These are phyloP conservation scores for Cydia amplana DNA, from an alignment of 1,140 invertebrate species.

Conservation along the genomic window DNA sequence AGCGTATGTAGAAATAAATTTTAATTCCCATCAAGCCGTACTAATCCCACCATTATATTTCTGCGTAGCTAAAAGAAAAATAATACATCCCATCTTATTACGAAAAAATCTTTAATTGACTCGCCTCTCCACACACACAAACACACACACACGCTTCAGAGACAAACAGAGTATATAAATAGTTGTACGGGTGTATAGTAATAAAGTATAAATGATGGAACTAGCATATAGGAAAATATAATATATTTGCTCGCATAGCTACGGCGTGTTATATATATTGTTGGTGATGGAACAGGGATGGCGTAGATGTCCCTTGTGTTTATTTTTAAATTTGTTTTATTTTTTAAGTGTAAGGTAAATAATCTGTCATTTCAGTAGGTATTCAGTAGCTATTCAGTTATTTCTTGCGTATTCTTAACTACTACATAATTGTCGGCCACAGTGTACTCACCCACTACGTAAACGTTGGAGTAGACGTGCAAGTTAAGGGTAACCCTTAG, in stretches of 20 bases:
- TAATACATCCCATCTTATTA: conserved; percentile 64
- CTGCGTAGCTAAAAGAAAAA: conserved; percentile 29
- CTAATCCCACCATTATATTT: conserved; percentile 1
- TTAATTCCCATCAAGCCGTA: not conserved
- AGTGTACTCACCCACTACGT: no score
- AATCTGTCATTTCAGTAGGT: no score
- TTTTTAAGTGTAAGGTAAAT: not conserved
- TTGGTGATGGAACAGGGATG: conserved; percentile 57
- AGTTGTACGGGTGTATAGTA: conserved; percentile 72
- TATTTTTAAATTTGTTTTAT: conserved; percentile 29
- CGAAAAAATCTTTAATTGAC: conserved; percentile 74
- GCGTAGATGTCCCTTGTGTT: conserved; percentile 45
- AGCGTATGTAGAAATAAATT: not conserved
- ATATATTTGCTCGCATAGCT: conserved; percentile 75
- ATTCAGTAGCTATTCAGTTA: no score
- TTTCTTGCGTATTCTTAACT: no score
- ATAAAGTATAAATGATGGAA: conserved; percentile 79
- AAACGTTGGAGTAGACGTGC: no score
- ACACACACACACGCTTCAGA: conserved; percentile 43
- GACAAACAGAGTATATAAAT: conserved; percentile 69
- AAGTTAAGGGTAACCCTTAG: no score
- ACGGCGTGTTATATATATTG: conserved; percentile 69
- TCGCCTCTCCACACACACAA: conserved; percentile 42
- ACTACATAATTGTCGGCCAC: no score
- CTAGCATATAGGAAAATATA: conserved; percentile 78